phyloP scores from a whole-genome alignment of 2,888 invertebrate genomes.

The Coleophora flavipennella region DNA sequence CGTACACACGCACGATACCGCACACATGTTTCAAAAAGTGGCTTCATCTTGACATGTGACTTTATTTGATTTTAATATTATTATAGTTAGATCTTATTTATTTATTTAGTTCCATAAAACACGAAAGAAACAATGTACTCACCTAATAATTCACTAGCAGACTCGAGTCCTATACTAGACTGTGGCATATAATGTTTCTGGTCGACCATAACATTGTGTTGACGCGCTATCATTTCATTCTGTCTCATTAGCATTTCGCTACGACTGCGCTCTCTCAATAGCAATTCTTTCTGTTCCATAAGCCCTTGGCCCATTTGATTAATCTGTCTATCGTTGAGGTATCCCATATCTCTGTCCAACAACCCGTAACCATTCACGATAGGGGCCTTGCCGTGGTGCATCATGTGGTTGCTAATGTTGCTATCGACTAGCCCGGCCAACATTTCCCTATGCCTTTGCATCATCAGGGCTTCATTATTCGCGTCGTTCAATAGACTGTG shows the following conservation, averaged over 20 bases:
- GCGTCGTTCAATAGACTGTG: slow-evolving; percentile 54
- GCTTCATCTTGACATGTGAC: no score
- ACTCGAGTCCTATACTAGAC: slow-evolving; percentile 57
- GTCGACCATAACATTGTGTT: slow-evolving; percentile 48
- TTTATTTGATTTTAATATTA: no score
- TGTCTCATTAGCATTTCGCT: slow-evolving; percentile 56
- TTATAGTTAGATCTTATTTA: no score
- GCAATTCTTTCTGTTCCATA: slow-evolving; percentile 49
- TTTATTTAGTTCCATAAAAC: background rate
- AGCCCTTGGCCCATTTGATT: slow-evolving; percentile 55
- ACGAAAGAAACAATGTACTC: slow-evolving; percentile 14
- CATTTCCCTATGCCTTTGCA: slow-evolving; percentile 60
- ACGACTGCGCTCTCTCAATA: slow-evolving; percentile 46
- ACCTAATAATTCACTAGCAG: slow-evolving; percentile 69
- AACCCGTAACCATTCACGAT: slow-evolving; percentile 54
- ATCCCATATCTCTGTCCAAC: slow-evolving; percentile 51
- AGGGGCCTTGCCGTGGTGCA: slow-evolving; percentile 11
- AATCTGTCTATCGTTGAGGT: slow-evolving; percentile 55
- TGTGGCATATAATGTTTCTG: slow-evolving; percentile 56
- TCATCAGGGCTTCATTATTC: slow-evolving; percentile 47
- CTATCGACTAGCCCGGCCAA: slow-evolving; percentile 52
- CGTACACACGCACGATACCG: no score
- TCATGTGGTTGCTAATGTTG: slow-evolving; percentile 16
- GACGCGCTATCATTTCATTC: slow-evolving; percentile 52
- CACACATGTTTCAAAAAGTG: no score